Evolutionary conservation across 2,113 vertebrate species (phyloP).

Genomic region (Edolisoma coerulescens): DNA sequence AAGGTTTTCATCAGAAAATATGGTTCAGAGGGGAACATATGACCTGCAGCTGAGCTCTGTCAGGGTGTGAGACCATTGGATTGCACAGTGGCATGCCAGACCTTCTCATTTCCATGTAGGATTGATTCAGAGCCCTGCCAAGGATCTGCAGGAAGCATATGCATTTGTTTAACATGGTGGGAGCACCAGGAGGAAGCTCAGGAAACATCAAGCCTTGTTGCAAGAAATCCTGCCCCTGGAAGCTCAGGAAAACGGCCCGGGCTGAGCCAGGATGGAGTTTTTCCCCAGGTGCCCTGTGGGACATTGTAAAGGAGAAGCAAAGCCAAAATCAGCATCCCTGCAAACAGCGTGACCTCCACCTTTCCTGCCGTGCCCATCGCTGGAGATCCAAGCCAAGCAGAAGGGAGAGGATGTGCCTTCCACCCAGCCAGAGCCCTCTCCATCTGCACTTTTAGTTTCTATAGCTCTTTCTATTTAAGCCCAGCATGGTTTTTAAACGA

Average conservation of each 20-base stretch:
- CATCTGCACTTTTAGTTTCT: neutral
- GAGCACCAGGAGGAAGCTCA: conserved; percentile 1
- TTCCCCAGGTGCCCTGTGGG: neutral
- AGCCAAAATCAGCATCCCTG: neutral
- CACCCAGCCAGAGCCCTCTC: neutral
- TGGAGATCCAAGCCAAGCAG: neutral
- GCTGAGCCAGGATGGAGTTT: neutral
- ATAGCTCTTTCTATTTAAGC: accelerated
- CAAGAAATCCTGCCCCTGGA: neutral
- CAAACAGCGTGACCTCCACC: neutral
- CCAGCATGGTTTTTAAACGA: neutral
- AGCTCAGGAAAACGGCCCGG: accelerated
- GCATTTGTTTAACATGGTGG: conserved; percentile 49
- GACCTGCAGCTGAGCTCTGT: conserved; percentile 65
- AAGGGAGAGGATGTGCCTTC: neutral
- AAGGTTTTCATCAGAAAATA: conserved; percentile 55
- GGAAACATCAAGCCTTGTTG: neutral
- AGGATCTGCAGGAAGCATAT: conserved; percentile 58
- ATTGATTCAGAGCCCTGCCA: conserved; percentile 22
- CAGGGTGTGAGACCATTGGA: conserved; percentile 66
- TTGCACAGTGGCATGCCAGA: conserved; percentile 60
- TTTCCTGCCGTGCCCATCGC: neutral
- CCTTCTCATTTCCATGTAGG: conserved; percentile 43
- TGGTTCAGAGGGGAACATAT: conserved; percentile 63
- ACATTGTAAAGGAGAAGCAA: accelerated